These are phyloP conservation scores for Oryzias javanicus DNA, from an alignment of 2,113 vertebrate species.

Conservation along the genomic window DNA sequence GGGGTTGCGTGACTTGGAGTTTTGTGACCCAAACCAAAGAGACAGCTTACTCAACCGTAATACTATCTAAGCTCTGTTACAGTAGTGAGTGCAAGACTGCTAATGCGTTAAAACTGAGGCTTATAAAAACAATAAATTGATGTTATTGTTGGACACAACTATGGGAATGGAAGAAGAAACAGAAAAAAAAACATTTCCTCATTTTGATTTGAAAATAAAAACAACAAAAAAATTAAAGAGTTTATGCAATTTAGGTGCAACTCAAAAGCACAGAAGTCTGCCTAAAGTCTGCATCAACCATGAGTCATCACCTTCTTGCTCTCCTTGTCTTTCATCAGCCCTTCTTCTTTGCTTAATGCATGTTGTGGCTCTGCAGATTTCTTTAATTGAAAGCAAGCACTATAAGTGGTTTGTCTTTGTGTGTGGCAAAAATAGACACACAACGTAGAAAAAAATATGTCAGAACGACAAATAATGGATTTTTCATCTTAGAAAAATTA, in stretches of 20 bases:
- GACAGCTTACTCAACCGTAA: slow-evolving; percentile 40
- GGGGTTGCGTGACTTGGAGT: slow-evolving; percentile 36
- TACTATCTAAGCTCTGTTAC: slow-evolving; percentile 6
- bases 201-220: slow-evolving; percentile 1
- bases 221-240: slow-evolving; percentile 24
- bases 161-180: slow-evolving; percentile 1
- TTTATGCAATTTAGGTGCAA: slow-evolving; percentile 15
- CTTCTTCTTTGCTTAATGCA: slow-evolving; percentile 5
- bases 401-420: neutral
- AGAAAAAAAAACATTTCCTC: neutral
- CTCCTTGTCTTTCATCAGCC: slow-evolving; percentile 2
- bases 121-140: neutral
- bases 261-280: slow-evolving; percentile 21
- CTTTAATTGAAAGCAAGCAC: neutral
- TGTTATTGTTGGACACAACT: too few species aligned
- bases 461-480: too few species aligned
- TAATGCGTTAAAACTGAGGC: neutral
- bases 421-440: too few species aligned
- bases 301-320: slow-evolving; percentile 42
- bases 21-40: slow-evolving; percentile 43
- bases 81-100: neutral
- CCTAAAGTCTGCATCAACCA: slow-evolving; percentile 35
- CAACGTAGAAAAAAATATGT: too few species aligned
- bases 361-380: slow-evolving; percentile 5
- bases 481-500: too few species aligned